Evolutionary conservation across 2,113 vertebrate genomes (phyloP).

Genomic region (Stictonetta naevosa): DNA sequence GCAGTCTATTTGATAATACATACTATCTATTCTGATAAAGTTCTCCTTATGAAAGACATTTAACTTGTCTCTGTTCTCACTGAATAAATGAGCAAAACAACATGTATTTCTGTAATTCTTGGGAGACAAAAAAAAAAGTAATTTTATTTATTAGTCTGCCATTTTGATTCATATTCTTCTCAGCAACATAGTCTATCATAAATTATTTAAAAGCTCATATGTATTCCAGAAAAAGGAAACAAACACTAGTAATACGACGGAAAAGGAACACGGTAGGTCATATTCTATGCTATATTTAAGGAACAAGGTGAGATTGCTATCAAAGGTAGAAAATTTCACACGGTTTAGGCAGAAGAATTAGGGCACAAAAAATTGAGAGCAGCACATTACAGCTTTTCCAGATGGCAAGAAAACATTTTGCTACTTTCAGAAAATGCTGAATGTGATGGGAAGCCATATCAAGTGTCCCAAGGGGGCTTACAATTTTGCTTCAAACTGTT

Average conservation of each 20-base stretch:
- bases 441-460: slow-evolving; percentile 17
- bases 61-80: background rate
- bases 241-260: background rate
- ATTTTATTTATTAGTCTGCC: background rate
- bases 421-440: slow-evolving; percentile 11
- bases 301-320: background rate
- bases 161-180: slow-evolving; percentile 14
- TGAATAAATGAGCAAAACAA: background rate
- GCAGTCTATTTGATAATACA: background rate
- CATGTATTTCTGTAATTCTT: background rate
- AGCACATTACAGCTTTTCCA: slow-evolving; percentile 28
- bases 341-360: slow-evolving; percentile 18
- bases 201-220: slow-evolving; percentile 36
- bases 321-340: background rate
- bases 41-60: background rate
- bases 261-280: background rate
- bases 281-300: background rate
- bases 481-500: slow-evolving; percentile 22
- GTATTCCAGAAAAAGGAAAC: background rate
- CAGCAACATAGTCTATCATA: background rate
- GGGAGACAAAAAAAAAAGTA: background rate
- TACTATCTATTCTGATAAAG: background rate
- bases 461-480: slow-evolving; percentile 12
- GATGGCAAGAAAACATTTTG: slow-evolving; percentile 17
- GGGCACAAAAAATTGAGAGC: slow-evolving; percentile 26